Conservation (phyloP, 2,797 vertebrate genomes). For the Artibeus jamaicensis region DNA sequence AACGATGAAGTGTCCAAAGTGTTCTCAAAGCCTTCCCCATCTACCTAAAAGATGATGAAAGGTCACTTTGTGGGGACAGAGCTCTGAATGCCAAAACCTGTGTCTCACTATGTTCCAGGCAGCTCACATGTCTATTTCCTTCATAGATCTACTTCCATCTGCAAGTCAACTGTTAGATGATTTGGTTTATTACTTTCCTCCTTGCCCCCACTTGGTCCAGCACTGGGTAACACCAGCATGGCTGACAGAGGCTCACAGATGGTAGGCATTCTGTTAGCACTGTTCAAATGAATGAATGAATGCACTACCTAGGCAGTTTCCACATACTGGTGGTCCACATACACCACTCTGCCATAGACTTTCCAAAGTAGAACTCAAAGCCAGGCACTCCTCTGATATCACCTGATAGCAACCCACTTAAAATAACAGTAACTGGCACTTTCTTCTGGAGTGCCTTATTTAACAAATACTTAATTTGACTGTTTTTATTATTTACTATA, state of each 20-base stretch:
- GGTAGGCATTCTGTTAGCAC: not conserved
- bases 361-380: not conserved
- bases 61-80: not conserved
- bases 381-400: not conserved
- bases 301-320: not conserved
- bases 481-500: not conserved
- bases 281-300: not conserved
- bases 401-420: not conserved
- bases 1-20: conserved; percentile 72
- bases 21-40: conserved; percentile 74
- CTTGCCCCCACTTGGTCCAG: too few species aligned
- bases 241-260: not conserved
- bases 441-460: not conserved
- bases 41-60: conserved; percentile 68
- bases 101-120: not conserved
- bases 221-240: too few species aligned
- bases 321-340: not conserved
- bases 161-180: not conserved
- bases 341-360: too few species aligned
- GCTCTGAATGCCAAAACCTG: not conserved
- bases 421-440: not conserved
- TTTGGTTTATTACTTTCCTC: not conserved
- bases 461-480: not conserved
- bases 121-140: too few species aligned
- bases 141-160: not conserved